Evolutionary conservation across 2,113 vertebrate genomes (phyloP).

Genomic region (Chaetorhynchus papuensis): DNA sequence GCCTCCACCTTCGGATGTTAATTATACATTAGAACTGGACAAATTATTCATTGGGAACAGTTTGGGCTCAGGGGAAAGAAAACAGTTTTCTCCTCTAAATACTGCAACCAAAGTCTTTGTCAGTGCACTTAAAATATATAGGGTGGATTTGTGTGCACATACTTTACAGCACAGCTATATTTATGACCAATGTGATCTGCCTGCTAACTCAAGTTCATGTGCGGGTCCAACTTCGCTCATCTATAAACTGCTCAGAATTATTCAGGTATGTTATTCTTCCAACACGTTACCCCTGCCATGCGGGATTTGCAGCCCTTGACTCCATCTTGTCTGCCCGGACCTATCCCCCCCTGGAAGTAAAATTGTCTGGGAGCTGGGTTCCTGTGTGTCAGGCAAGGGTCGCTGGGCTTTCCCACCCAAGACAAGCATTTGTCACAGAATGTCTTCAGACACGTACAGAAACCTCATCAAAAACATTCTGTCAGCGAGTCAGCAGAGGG

Average conservation of each 20-base stretch:
- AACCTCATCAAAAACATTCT: not conserved
- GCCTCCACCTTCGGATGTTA: conserved; percentile 12
- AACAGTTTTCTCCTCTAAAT: conserved; percentile 25
- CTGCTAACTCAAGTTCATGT: not conserved
- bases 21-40: conserved; percentile 33
- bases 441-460: not conserved
- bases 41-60: conserved; percentile 35
- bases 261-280: not conserved
- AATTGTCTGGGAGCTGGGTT: not conserved
- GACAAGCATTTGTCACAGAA: not conserved
- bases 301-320: not conserved
- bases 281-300: not conserved
- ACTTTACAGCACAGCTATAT: not conserved
- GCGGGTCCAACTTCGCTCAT: not conserved
- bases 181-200: not conserved
- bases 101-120: conserved; percentile 3
- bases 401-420: not conserved
- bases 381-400: not conserved
- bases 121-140: not conserved
- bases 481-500: not conserved
- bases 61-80: conserved; percentile 4
- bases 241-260: not conserved
- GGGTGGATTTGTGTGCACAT: not conserved
- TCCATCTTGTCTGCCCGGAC: not conserved
- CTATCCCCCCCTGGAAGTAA: not conserved